Evolutionary conservation across 1,140 invertebrate genomes (phyloP), one percentile per base, ranked within the genome.

Genomic region (Pararge aegeria): DNA sequence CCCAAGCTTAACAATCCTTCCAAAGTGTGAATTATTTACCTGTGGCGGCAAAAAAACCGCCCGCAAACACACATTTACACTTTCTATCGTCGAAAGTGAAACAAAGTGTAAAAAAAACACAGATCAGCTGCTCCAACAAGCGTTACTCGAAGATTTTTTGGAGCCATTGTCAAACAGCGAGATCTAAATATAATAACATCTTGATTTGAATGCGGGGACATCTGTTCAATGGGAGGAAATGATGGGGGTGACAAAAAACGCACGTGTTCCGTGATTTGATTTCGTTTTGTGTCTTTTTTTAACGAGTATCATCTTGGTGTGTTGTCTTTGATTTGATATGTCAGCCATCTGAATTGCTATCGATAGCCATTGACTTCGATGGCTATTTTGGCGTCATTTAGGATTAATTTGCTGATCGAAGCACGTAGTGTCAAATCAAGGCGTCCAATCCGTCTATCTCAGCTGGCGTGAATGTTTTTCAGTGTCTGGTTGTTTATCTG

Each of bases 121-220:
- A 19, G 42, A 66, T 66, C 64, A 66, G 59, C 64, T 66, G 64
- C 61, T 59, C 50, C 55, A 56, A 56, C 55, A 56, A 21, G 55
- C 20, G 46, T 49, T 49, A 29, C n/a, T 15, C 46, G 46, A 21
- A 48, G 44, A 16, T 49, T 49, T 27, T 49, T 49, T 49, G 13
- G 20, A 49, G 18, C 13, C 24, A 49, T 49, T 49, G 46, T 49
- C 48, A 61, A 55, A 48, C 46, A 61, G 37, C 21, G 40, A 57
- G 60, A 76, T 76, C 73, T 71, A 71, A 71, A 76, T 76, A 73
- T 76, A 75, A 75, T 70, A 66, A 64, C 64, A 29, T 49, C 46
- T 51, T 52, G 62, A 78, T 78, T 78, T 75, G 66, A 71, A 69
- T 75, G 64, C 60, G 63, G 69, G 50, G 60, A 63, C 72, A 78